Base-by-base conservation (phyloP, 1,140 invertebrate species). In the Drosophila pseudoananassae region DNA sequence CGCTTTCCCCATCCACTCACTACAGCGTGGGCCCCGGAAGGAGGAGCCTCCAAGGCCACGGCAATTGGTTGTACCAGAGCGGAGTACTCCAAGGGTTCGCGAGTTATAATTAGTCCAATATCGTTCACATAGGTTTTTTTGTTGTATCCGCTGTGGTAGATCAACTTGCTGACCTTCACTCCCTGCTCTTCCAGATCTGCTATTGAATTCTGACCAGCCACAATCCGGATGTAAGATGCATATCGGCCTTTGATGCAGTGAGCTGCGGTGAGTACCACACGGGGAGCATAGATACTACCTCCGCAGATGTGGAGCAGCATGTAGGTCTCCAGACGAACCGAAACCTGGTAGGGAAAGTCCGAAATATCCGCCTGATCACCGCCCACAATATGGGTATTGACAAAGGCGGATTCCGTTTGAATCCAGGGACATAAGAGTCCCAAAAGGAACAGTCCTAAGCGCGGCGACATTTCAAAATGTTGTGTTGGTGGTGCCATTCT, bases 261-360 rank as follows among this genome's bases (percentile, higher is more conserved):
- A 0, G 93, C 94, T 1, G 94, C 94, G 0, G 94, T 94, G 1
- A 95, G 25, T 9, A 94, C 92, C 9, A 93, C 92, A 2, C 87
- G 81, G 1, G 92, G 91, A 1, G 92, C 92, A 45, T 94, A 93
- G n/a, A 94, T 84, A 29, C 82, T 72, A 10, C 82, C 82, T 0
- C 82, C 82, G 43, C 82, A 87, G 27, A 87, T 87, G 31, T 87
- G 82, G 6, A 87, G 75, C 43, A 87, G 25, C 78, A 87, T 88
- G 33, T 87, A 87, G 12, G 82, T 78, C 49, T 87, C 83, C 51
- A 87, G 59, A 12, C 82, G 83, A 33, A 87, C 82, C 6, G 82
- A 87, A 3, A 87, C 82, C 51, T 87, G 82, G 33, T 87, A 87
- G 2, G 82, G 82, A 68, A 50, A 87, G n/a, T 78, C 55, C 0